These are phyloP conservation scores for Phylloscopus collybita DNA, from an alignment of 2,797 vertebrate genomes.

Conservation along the genomic window DNA sequence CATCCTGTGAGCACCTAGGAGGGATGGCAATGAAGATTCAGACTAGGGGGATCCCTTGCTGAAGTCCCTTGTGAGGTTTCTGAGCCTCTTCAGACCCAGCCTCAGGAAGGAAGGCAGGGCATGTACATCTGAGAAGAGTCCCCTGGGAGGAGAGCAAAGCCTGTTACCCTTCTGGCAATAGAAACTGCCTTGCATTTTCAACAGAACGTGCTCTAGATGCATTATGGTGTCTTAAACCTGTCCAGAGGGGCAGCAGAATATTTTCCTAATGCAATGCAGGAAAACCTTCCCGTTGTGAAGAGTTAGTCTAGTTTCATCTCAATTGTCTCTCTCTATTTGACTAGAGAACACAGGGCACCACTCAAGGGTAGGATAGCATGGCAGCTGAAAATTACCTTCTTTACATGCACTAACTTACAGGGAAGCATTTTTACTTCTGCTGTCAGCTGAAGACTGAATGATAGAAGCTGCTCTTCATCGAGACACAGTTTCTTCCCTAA, in stretches of 20 bases:
- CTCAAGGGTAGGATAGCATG: accelerated
- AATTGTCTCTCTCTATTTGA: neutral
- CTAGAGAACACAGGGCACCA: neutral
- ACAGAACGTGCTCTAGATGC: neutral
- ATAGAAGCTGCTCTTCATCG: neutral
- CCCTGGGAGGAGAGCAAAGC: accelerated
- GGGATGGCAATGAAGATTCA: neutral
- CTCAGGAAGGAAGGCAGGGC: neutral
- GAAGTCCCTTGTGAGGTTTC: neutral
- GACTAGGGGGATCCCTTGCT: neutral
- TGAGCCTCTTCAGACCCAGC: neutral
- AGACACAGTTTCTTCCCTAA: neutral
- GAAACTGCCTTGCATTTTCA: neutral
- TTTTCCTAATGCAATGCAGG: neutral
- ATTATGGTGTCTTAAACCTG: neutral
- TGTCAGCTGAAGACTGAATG: neutral
- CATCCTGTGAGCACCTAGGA: neutral
- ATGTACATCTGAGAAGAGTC: accelerated
- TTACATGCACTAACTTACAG: neutral
- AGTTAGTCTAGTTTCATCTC: neutral
- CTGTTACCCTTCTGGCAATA: neutral
- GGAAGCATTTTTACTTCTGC: neutral
- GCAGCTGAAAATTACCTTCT: neutral
- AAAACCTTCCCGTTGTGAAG: neutral
- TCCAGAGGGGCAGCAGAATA: neutral